phyloP scores from a whole-genome alignment of 2,888 invertebrate species.

The Volucella bombylans region DNA sequence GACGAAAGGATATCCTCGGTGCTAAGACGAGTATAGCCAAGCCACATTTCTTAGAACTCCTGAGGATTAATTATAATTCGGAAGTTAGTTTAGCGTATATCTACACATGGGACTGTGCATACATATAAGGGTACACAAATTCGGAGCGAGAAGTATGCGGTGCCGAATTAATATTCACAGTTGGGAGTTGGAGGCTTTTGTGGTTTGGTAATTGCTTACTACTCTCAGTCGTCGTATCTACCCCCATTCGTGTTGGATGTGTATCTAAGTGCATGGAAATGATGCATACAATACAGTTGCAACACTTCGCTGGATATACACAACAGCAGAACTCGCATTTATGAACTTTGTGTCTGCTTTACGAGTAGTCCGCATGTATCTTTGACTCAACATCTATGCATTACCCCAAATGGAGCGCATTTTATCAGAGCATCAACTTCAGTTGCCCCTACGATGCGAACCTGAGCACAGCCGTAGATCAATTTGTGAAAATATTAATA shows the following conservation, averaged over 20 bases:
- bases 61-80: slow-evolving; percentile 57
- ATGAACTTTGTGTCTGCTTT: slow-evolving; percentile 2
- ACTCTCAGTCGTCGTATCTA: neutral
- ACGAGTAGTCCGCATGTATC: no score
- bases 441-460: slow-evolving; percentile 38
- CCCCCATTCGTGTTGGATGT: no score
- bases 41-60: slow-evolving; percentile 42
- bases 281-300: slow-evolving; percentile 47
- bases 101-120: neutral
- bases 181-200: slow-evolving; percentile 36
- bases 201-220: slow-evolving; percentile 56
- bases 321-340: slow-evolving; percentile 34
- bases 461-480: slow-evolving; percentile 49
- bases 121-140: neutral
- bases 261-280: slow-evolving; percentile 8
- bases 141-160: neutral
- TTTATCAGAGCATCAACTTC: slow-evolving; percentile 66
- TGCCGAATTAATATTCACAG: slow-evolving; percentile 54
- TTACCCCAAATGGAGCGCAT: slow-evolving; percentile 47
- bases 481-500: slow-evolving; percentile 63
- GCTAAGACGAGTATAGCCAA: slow-evolving; percentile 16
- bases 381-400: no score
- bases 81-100: slow-evolving; percentile 44
- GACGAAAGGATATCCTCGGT: neutral
- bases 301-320: slow-evolving; percentile 32